A percentile compares a stretch with the other conserved stretches of the same genome.
Conservation (phyloP, 2,113 vertebrate species). For the Callionymus lyra region DNA sequence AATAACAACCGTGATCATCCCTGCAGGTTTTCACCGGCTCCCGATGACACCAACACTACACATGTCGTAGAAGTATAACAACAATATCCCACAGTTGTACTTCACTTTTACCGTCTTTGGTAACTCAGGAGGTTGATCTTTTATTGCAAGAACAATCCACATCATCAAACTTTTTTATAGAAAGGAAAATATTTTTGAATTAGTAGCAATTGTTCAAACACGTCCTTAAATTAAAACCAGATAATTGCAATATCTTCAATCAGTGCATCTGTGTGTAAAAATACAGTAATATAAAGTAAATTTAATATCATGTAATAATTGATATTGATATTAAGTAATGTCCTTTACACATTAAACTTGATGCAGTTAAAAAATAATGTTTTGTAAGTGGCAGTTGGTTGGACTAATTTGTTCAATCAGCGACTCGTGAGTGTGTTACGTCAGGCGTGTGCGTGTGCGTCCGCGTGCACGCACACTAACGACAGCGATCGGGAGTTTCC, state of each 20-base stretch:
- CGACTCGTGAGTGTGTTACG: not conserved
- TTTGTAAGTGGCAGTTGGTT: not conserved
- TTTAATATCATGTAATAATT: no score
- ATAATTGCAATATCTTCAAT: no score
- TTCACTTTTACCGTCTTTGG: not conserved
- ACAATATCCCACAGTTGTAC: constrained; percentile 5
- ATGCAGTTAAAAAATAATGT: not conserved
- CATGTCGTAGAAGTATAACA: constrained; percentile 3
- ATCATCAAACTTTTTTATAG: no score
- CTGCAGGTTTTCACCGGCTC: constrained; percentile 10
- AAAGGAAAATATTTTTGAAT: no score
- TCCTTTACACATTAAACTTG: no score
- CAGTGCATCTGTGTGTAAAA: no score
- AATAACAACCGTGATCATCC: constrained; percentile 54
- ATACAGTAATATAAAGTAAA: no score
- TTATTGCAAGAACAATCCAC: not conserved
- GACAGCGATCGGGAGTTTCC: constrained; percentile 51
- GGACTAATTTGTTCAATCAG: no score
- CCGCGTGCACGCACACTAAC: constrained; percentile 34
- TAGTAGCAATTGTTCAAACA: no score
- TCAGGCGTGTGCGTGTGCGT: not conserved
- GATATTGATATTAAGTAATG: no score
- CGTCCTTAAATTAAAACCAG: no score
- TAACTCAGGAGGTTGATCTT: not conserved
- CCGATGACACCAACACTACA: constrained; percentile 6